Conservation (phyloP, 2,888 invertebrate genomes). For the Liodrosophila aerea region DNA sequence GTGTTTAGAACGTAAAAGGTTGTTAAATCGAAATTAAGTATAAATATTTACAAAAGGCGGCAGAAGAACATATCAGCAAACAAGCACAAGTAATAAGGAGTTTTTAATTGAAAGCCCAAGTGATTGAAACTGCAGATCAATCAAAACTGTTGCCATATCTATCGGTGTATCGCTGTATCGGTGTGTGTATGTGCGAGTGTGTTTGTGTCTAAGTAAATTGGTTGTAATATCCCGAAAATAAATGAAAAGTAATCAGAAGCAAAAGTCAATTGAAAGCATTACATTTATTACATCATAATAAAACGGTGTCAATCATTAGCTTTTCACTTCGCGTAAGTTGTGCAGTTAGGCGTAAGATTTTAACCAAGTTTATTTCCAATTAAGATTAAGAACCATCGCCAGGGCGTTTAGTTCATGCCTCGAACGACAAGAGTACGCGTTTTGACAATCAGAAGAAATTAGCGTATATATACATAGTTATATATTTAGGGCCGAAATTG, state of each 20-base stretch:
- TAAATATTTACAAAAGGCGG: conserved; percentile 71
- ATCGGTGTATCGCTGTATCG: conserved; percentile 1
- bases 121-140: conserved; percentile 41
- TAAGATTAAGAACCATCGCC: conserved; percentile 47
- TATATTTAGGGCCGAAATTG: conserved; percentile 48
- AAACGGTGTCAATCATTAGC: conserved; percentile 56
- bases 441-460: conserved; percentile 83
- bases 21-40: conserved; percentile 70
- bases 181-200: conserved; percentile 8
- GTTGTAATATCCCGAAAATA: conserved; percentile 32
- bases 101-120: conserved; percentile 48
- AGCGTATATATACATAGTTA: conserved; percentile 62
- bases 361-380: conserved; percentile 25
- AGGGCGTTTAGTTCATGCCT: conserved; percentile 48
- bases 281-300: conserved; percentile 2
- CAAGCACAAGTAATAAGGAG: conserved; percentile 49
- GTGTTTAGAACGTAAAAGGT: conserved; percentile 41
- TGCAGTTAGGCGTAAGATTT: conserved; percentile 15
- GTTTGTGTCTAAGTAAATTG: conserved; percentile 45
- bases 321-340: conserved; percentile 20
- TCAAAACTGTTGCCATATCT: conserved; percentile 9
- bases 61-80: conserved; percentile 70
- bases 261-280: conserved; percentile 1
- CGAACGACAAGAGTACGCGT: conserved; percentile 82
- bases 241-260: conserved; percentile 46